phyloP scores from a whole-genome alignment of 2,113 vertebrate species.

The Hyperopisus bebe region DNA sequence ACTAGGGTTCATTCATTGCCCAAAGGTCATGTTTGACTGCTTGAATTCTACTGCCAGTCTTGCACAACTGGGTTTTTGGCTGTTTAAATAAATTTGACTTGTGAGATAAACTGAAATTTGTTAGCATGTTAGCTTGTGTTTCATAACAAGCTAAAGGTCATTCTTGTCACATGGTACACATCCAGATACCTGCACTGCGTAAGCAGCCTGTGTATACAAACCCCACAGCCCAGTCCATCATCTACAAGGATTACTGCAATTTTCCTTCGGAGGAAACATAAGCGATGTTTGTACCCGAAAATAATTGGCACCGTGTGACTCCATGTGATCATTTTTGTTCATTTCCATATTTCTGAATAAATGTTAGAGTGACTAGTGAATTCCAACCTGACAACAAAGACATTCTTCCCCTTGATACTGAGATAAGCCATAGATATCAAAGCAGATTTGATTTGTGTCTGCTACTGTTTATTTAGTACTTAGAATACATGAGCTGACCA shows the following conservation, averaged over 20 bases:
- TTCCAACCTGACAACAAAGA: neutral
- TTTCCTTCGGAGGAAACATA: neutral
- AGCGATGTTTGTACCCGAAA: neutral
- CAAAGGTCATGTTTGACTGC: neutral
- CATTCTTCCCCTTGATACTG: neutral
- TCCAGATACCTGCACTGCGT: neutral
- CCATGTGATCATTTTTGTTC: neutral
- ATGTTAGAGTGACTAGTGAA: neutral
- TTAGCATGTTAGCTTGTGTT: neutral
- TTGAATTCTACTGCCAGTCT: neutral
- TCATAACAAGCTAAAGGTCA: neutral
- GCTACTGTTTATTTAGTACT: neutral
- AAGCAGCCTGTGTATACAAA: neutral
- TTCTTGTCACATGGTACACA: neutral
- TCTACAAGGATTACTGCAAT: neutral
- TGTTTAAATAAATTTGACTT: neutral
- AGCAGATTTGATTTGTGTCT: neutral
- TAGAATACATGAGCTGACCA: neutral
- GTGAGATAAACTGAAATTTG: neutral
- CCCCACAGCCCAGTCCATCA: neutral
- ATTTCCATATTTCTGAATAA: neutral
- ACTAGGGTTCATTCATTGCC: neutral
- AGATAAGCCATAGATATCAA: neutral
- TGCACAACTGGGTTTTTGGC: neutral
- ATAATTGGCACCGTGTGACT: neutral